Evolutionary conservation across 1,140 invertebrate genomes (phyloP).

Genomic region (Papilio polyxenes): DNA sequence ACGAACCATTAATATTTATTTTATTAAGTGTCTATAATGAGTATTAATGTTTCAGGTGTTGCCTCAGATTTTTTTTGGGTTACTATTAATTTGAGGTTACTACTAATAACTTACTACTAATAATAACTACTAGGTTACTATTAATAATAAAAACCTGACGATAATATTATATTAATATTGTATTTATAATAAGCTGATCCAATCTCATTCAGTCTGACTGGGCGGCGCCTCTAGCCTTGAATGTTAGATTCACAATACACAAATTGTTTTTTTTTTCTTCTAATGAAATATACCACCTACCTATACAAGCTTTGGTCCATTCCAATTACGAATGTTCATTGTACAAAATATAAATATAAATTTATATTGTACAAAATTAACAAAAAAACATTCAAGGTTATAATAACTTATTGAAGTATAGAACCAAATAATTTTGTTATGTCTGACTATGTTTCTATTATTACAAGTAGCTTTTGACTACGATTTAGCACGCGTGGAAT

Average conservation of each 20-base stretch:
- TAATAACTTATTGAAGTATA: not conserved
- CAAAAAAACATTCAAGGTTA: slow-evolving; percentile 12
- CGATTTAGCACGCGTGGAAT: too few species aligned
- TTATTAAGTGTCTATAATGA: too few species aligned
- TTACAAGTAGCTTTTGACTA: not conserved
- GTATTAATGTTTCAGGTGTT: too few species aligned
- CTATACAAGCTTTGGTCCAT: not conserved
- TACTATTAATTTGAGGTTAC: not conserved
- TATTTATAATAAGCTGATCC: not conserved
- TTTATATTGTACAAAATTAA: not conserved
- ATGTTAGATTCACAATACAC: not conserved
- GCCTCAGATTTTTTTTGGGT: not conserved
- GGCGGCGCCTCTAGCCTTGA: not conserved
- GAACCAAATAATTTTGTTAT: not conserved
- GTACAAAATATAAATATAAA: too few species aligned
- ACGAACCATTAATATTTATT: too few species aligned
- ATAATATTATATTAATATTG: not conserved
- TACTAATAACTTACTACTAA: not conserved
- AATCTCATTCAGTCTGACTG: not conserved
- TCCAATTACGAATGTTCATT: not conserved
- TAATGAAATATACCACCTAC: not conserved
- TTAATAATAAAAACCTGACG: not conserved
- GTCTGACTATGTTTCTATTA: not conserved
- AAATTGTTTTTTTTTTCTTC: slow-evolving; percentile 21
- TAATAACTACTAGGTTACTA: not conserved